Percentiles rank a stretch among this genome's conserved stretches.
Conservation (phyloP, 2,888 invertebrate species). For the Eurytoma adleriae region DNA sequence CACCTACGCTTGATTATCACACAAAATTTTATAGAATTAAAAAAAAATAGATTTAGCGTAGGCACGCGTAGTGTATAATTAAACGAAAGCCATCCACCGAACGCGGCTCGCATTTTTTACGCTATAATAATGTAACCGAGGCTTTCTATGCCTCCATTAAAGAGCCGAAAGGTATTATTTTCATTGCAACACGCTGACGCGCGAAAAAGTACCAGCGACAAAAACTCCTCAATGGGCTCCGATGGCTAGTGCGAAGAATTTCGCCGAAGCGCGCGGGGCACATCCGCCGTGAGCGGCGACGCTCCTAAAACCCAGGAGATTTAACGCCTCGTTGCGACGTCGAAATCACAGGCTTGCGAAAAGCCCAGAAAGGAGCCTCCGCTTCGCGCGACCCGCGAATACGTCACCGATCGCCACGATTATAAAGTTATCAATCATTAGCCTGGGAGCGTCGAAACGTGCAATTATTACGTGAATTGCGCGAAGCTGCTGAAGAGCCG, state of each 20-base stretch:
- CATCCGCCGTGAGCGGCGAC: conserved; percentile 20
- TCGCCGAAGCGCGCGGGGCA: neutral
- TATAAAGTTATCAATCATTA: conserved; percentile 49
- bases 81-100: conserved; percentile 43
- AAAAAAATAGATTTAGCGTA: conserved; percentile 26
- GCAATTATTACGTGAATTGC: conserved; percentile 31
- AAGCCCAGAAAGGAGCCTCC: neutral
- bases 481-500: neutral
- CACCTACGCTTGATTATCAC: conserved; percentile 19
- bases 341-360: conserved; percentile 39
- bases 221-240: conserved; percentile 20
- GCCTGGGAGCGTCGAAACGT: neutral
- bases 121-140: conserved; percentile 48
- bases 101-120: conserved; percentile 30
- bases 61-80: conserved; percentile 34
- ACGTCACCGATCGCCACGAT: conserved; percentile 28
- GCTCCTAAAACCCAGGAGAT: conserved; percentile 23
- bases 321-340: conserved; percentile 30
- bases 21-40: conserved; percentile 13
- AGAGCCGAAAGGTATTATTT: conserved; percentile 47
- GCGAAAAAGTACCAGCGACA: neutral
- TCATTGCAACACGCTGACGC: conserved; percentile 45
- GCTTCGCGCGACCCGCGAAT: neutral
- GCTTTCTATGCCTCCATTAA: conserved; percentile 47
- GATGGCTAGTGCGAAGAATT: neutral